Base-by-base conservation (phyloP, 2,113 vertebrate genomes). In the Chaetura pelagica region DNA sequence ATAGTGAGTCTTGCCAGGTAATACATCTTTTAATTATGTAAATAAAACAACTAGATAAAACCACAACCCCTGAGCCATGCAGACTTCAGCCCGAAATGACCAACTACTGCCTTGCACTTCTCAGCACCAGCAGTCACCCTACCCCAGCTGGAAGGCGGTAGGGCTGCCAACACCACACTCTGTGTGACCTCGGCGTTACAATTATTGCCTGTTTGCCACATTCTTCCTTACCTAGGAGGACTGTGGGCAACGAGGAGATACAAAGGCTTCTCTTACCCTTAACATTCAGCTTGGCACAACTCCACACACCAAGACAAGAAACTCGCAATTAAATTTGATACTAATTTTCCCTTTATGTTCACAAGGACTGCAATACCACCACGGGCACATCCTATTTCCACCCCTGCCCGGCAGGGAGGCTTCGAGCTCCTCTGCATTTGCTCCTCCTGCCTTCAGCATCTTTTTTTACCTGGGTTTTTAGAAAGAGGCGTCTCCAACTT, bases 361-460 rank as follows among this genome's bases (percentile, higher is more conserved):
- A 2, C 4, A 7, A 46, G 32, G 32, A 15, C 51, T 21, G 76
- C 52, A 18, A 2, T 3, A 46, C 30, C 38, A 58, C 64, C 54
- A 16, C 24, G 10, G 0, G 1, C 34, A 2, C 1, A 23, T 1
- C 4, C 0, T 4, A 11, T 7, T 40, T 16, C 17, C 1, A 8
- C 3, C 42, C 32, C 61, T 29, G 38, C 38, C 32, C 4, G 34
- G 30, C 38, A 67, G 27, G 27, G 32, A 71, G 46, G 30, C 49
- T 58, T 2, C 55, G 20, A 4, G 35, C 62, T 26, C n/a, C 75
- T 11, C 29, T 3, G 24, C 27, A 9, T n/a, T 11, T 11, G 9
- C 11, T 46, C 9, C 7, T 15, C 46, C 49, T 15, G 54, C 44
- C 16, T 20, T 24, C 83, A 11, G 49, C 58, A 19, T 23, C 61